These are phyloP conservation scores for Carterocephalus palaemon DNA, from an alignment of 2,888 invertebrate genomes.

Conservation along the genomic window DNA sequence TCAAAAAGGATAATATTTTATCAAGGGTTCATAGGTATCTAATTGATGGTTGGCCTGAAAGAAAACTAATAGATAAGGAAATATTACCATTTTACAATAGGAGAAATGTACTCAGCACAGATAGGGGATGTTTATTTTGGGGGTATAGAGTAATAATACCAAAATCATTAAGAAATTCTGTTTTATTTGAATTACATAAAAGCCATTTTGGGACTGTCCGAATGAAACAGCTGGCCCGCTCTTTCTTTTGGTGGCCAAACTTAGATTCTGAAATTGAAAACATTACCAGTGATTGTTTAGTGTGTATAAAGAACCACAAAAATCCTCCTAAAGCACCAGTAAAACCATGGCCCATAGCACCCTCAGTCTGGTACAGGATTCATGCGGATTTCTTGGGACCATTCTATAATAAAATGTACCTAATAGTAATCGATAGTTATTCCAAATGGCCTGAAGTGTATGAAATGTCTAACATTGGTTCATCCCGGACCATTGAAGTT, in stretches of 20 bases:
- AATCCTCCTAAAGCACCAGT: background rate
- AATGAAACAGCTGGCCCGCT: slow-evolving; percentile 2
- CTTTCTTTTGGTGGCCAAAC: slow-evolving; percentile 24
- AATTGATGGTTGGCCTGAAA: too few species aligned
- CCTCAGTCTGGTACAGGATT: slow-evolving; percentile 28
- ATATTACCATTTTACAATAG: background rate
- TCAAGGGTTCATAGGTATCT: too few species aligned
- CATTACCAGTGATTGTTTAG: slow-evolving; percentile 17
- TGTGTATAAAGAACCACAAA: background rate
- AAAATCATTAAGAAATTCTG: too few species aligned
- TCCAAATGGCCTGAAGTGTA: too few species aligned
- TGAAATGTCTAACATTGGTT: too few species aligned
- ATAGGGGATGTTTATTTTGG: background rate
- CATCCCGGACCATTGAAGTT: too few species aligned
- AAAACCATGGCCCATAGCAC: slow-evolving; percentile 26
- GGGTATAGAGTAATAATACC: too few species aligned
- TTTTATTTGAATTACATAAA: background rate
- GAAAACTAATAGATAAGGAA: background rate
- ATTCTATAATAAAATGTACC: slow-evolving; percentile 29
- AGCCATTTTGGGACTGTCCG: background rate
- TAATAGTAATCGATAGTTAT: too few species aligned
- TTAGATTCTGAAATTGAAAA: slow-evolving; percentile 15
- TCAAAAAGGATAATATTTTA: background rate
- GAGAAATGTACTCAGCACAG: background rate
- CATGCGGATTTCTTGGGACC: slow-evolving; percentile 32